Evolutionary conservation across 2,797 vertebrate genomes (phyloP).

Genomic region (Gambusia yucatana): DNA sequence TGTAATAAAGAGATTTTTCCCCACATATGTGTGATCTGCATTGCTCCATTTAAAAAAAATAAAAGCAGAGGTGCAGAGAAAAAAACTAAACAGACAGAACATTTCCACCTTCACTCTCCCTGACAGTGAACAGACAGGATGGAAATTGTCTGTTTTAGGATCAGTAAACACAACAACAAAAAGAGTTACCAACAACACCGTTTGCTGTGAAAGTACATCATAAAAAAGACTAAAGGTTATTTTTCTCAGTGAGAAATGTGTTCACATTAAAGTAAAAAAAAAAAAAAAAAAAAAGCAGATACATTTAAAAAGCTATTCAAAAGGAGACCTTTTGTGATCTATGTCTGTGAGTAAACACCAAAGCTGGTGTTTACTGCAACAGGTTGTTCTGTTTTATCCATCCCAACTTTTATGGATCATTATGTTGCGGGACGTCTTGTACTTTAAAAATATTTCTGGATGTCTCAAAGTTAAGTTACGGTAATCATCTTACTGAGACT

Average conservation of each 20-base stretch:
- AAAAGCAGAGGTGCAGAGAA: neutral
- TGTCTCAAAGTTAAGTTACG: neutral
- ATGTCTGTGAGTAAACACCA: neutral
- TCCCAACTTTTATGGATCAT: neutral
- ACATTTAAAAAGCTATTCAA: neutral
- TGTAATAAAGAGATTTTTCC: neutral
- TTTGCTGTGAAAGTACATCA: neutral
- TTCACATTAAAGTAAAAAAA: neutral
- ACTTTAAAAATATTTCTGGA: neutral
- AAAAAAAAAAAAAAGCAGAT: too few relatives aligned
- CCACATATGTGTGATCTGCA: neutral
- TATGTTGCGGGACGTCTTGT: neutral
- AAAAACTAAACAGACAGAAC: neutral
- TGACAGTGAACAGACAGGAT: neutral
- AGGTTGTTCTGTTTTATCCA: neutral
- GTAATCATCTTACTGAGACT: neutral
- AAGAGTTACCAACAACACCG: neutral
- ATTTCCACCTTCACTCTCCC: neutral
- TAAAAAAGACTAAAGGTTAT: neutral
- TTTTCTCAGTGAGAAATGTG: neutral
- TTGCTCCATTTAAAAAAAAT: neutral
- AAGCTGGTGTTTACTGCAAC: neutral
- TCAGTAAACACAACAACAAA: neutral
- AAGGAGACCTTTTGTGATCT: neutral
- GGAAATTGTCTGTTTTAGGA: neutral